phyloP scores from a whole-genome alignment of 2,797 vertebrate genomes.

The Labeo calbasu region DNA sequence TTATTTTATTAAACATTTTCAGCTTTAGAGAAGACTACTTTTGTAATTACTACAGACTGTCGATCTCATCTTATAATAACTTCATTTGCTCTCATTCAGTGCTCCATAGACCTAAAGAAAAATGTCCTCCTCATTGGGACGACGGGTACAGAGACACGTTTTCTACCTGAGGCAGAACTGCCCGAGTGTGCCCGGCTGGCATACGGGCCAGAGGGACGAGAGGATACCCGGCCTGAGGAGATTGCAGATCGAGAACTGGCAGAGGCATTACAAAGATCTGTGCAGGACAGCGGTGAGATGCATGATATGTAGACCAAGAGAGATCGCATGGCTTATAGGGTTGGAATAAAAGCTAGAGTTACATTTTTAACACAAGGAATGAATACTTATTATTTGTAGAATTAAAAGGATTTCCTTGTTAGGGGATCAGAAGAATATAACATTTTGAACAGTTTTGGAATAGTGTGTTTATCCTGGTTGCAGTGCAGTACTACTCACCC shows the following conservation, averaged over 20 bases:
- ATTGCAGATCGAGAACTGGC: slow-evolving; percentile 93
- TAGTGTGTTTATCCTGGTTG: slow-evolving; percentile 46
- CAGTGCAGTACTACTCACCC: slow-evolving; percentile 40
- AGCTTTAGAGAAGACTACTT: too few relatives aligned
- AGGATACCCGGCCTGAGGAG: slow-evolving; percentile 89
- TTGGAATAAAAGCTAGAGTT: slow-evolving; percentile 21
- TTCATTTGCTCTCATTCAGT: slow-evolving; percentile 73
- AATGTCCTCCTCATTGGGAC: slow-evolving; percentile 93
- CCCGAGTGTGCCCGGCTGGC: slow-evolving; percentile 94
- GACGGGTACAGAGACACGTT: slow-evolving; percentile 93
- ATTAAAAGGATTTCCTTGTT: neutral
- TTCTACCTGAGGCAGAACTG: slow-evolving; percentile 92
- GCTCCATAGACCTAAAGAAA: slow-evolving; percentile 97
- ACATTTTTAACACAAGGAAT: neutral
- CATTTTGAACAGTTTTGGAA: neutral
- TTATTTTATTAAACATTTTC: neutral
- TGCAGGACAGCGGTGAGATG: slow-evolving; percentile 92
- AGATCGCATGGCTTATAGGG: neutral
- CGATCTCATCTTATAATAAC: neutral
- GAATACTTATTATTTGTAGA: neutral
- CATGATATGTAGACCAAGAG: slow-evolving; percentile 13
- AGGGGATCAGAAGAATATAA: neutral
- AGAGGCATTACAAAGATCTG: slow-evolving; percentile 94
- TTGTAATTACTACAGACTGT: neutral
- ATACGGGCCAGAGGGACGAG: slow-evolving; percentile 86